Evolutionary conservation across 2,888 invertebrate genomes (phyloP).

Genomic region (Rotaria socialis): DNA sequence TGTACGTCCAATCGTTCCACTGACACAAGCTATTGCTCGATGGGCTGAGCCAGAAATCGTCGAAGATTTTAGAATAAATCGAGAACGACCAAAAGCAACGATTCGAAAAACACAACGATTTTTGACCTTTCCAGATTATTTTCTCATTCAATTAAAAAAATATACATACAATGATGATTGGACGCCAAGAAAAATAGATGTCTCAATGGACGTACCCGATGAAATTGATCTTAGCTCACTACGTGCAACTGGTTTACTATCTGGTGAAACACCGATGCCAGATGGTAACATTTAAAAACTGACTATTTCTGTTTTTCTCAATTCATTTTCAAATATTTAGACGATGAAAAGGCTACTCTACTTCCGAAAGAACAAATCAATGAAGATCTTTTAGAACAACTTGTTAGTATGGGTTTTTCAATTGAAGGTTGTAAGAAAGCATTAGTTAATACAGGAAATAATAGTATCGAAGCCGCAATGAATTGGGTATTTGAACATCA

Average conservation of each 20-base stretch:
- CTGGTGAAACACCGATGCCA: constrained; percentile 75
- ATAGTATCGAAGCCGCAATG: constrained; percentile 81
- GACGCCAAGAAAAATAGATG: constrained; percentile 79
- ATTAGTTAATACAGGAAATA: constrained; percentile 74
- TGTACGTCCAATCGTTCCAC: constrained; percentile 39
- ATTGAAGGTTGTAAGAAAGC: constrained; percentile 81
- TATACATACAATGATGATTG: constrained; percentile 86
- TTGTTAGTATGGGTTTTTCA: constrained; percentile 82
- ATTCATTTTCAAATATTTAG: background rate
- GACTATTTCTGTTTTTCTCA: background rate
- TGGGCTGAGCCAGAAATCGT: constrained; percentile 42
- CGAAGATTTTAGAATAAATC: constrained; percentile 35
- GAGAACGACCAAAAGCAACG: background rate
- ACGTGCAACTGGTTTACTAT: constrained; percentile 70
- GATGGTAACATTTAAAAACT: constrained; percentile 60
- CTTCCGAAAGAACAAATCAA: constrained; percentile 47
- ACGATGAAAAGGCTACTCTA: background rate
- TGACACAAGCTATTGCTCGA: constrained; percentile 40
- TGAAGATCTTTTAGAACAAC: constrained; percentile 51
- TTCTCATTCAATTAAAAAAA: constrained; percentile 86
- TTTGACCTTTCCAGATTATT: constrained; percentile 84
- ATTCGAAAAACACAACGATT: constrained; percentile 66
- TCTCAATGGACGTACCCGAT: constrained; percentile 78
- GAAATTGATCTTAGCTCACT: constrained; percentile 72
- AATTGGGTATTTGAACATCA: constrained; percentile 93